Evolutionary conservation across 2,888 invertebrate species (phyloP).

Genomic region (Amphipyra tragopoginis): DNA sequence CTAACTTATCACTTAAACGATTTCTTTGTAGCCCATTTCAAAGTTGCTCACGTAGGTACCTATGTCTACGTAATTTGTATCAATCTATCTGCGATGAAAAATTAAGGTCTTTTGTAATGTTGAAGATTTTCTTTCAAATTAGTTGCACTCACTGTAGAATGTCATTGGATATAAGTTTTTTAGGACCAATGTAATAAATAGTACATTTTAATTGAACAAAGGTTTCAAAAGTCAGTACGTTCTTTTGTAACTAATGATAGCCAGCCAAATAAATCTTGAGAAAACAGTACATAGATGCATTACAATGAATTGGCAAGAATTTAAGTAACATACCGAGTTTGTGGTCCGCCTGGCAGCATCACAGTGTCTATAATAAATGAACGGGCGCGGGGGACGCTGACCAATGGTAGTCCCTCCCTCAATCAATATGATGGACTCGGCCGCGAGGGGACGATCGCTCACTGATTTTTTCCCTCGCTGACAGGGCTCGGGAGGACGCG

Average conservation of each 20-base stretch:
- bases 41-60: slow-evolving; percentile 55
- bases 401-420: slow-evolving; percentile 90
- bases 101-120: slow-evolving; percentile 30
- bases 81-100: slow-evolving; percentile 44
- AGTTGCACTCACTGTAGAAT: slow-evolving; percentile 11
- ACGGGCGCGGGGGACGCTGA: slow-evolving; percentile 88
- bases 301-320: slow-evolving; percentile 68
- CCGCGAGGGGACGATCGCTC: slow-evolving; percentile 90
- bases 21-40: slow-evolving; percentile 60
- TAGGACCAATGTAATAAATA: background rate
- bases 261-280: slow-evolving; percentile 7
- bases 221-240: background rate
- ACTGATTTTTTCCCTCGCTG: slow-evolving; percentile 90
- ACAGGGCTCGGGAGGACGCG: slow-evolving; percentile 88
- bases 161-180: background rate
- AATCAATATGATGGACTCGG: slow-evolving; percentile 91
- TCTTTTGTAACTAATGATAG: background rate
- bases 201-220: background rate
- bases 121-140: slow-evolving; percentile 19
- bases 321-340: slow-evolving; percentile 48
- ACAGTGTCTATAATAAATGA: slow-evolving; percentile 90
- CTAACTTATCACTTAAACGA: slow-evolving; percentile 62
- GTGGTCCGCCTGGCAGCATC: slow-evolving; percentile 78
- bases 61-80: slow-evolving; percentile 45
- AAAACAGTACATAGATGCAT: slow-evolving; percentile 44